Evolutionary conservation across 2,888 invertebrate species (phyloP).

Genomic region (Masnerella sp.): DNA sequence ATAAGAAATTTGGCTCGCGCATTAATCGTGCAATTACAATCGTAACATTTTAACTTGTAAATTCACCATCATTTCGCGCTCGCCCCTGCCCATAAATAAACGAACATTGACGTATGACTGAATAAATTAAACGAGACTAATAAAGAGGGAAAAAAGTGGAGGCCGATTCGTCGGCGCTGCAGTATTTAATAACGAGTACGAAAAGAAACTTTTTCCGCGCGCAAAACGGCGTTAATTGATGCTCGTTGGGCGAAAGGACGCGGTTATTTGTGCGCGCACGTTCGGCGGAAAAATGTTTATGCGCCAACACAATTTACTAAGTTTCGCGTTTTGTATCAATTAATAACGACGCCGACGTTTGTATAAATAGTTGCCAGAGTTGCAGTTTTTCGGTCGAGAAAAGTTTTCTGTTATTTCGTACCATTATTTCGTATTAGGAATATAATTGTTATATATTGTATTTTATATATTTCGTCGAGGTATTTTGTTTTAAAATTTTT

Average conservation of each 20-base stretch:
- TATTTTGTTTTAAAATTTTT: too few species aligned
- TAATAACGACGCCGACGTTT: too few species aligned
- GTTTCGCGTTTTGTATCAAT: constrained; percentile 12
- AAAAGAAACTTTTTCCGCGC: constrained; percentile 48
- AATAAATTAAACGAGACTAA: constrained; percentile 55
- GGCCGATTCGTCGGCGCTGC: constrained; percentile 33
- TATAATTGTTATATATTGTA: too few species aligned
- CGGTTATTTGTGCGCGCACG: constrained; percentile 24
- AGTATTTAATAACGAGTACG: constrained; percentile 52
- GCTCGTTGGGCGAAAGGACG: constrained; percentile 43
- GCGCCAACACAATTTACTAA: constrained; percentile 11
- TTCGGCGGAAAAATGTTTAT: constrained; percentile 32
- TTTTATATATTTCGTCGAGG: too few species aligned
- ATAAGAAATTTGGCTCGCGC: constrained; percentile 26
- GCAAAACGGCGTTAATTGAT: constrained; percentile 49
- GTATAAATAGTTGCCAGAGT: too few species aligned
- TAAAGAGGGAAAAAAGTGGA: constrained; percentile 24
- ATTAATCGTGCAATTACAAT: constrained; percentile 46
- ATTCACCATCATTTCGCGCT: constrained; percentile 38
- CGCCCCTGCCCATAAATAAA: constrained; percentile 31
- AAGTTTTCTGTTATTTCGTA: too few species aligned
- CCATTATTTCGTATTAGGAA: too few species aligned
- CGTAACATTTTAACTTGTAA: constrained; percentile 44
- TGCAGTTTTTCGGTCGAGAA: too few species aligned
- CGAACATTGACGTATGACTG: constrained; percentile 42